Conservation (phyloP, 2,888 invertebrate species). For the Drosophila pseudotalamancana region DNA sequence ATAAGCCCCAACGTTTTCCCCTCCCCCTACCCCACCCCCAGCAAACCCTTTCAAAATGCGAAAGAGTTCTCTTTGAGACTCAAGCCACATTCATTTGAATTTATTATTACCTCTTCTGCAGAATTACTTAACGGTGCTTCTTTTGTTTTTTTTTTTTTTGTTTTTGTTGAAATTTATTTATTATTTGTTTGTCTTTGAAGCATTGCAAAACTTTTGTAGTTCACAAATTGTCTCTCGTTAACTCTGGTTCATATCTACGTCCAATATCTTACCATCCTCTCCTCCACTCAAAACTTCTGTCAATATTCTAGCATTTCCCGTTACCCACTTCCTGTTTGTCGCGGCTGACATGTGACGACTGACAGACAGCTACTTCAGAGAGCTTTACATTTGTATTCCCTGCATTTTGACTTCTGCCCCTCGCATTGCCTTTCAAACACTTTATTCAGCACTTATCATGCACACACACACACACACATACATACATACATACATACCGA, state of each 20-base stretch:
- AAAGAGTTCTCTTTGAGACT: not conserved
- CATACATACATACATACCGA: not conserved
- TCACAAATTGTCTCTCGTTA: too few species aligned
- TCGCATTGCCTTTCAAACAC: slow-evolving; percentile 43
- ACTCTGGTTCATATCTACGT: not conserved
- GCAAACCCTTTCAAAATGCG: not conserved
- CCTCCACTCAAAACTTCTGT: slow-evolving; percentile 35
- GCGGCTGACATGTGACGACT: slow-evolving; percentile 59
- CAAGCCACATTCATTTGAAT: not conserved
- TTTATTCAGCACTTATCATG: slow-evolving; percentile 57
- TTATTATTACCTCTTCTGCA: slow-evolving; percentile 12
- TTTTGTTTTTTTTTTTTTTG: not conserved
- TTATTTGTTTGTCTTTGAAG: not conserved
- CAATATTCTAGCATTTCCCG: slow-evolving; percentile 47
- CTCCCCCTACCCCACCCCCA: not conserved
- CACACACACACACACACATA: slow-evolving; percentile 30
- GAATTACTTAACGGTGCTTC: not conserved
- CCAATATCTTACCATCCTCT: not conserved
- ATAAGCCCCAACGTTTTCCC: slow-evolving; percentile 8
- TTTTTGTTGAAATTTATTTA: not conserved
- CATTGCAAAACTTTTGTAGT: too few species aligned
- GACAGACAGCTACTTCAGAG: slow-evolving; percentile 36
- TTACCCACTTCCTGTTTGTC: slow-evolving; percentile 41
- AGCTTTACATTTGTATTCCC: slow-evolving; percentile 28
- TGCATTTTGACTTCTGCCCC: slow-evolving; percentile 12